Percentiles rank a stretch among this genome's conserved stretches.
Conservation (phyloP, 2,113 vertebrate genomes). For the Butorides virescens region DNA sequence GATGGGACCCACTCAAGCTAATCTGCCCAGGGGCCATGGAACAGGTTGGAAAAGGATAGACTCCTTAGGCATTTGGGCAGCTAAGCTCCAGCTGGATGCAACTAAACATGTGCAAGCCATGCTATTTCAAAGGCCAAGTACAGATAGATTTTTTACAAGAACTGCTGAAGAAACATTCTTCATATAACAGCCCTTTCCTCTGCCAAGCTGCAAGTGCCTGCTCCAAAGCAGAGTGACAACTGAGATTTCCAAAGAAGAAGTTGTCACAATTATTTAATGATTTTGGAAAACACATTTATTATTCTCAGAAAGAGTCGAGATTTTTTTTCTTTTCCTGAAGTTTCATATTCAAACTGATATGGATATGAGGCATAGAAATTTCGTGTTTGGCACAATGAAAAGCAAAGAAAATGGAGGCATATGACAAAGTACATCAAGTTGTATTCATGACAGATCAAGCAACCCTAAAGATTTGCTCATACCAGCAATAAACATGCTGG, state of each 20-base stretch:
- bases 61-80: neutral
- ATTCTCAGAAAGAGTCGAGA: neutral
- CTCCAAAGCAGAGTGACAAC: neutral
- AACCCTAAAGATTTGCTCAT: neutral
- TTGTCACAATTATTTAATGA: neutral
- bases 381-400: neutral
- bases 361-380: neutral
- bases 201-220: neutral
- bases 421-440: neutral
- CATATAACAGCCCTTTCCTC: neutral
- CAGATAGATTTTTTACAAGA: neutral
- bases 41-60: neutral
- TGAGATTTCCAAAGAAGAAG: neutral
- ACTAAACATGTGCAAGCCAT: neutral
- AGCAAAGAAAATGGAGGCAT: neutral
- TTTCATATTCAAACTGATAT: neutral
- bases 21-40: neutral
- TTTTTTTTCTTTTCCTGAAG: neutral
- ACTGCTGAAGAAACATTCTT: neutral
- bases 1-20: neutral
- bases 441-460: neutral
- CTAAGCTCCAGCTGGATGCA: neutral
- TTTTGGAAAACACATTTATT: neutral
- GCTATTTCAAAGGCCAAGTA: neutral
- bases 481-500: neutral